These are phyloP conservation scores for Pangasius larnaudii DNA, from an alignment of 2,797 vertebrate genomes.

Conservation along the genomic window DNA sequence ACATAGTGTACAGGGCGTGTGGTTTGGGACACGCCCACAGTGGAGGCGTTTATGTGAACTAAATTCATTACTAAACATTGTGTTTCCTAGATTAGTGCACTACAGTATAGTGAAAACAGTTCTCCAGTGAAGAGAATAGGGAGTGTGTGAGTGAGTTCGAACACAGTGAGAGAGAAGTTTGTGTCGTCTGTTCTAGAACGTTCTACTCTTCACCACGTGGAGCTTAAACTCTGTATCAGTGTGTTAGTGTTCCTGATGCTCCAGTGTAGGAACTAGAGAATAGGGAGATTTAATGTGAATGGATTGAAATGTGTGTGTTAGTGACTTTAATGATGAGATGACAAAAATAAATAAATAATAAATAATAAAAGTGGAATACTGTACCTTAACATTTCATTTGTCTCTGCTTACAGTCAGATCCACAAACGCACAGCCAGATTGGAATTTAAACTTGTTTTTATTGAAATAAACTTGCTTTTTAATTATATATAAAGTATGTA, in stretches of 20 bases:
- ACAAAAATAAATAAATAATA: neutral
- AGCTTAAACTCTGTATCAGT: neutral
- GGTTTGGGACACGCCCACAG: neutral
- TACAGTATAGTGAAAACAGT: neutral
- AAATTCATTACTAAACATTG: neutral
- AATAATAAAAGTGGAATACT: slow-evolving; percentile 51
- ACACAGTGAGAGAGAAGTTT: neutral
- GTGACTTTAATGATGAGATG: neutral
- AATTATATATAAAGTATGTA: slow-evolving; percentile 59
- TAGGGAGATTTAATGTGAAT: neutral
- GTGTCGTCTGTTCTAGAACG: neutral
- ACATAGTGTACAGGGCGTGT: neutral
- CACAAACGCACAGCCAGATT: slow-evolving; percentile 73
- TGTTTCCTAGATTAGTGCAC: neutral
- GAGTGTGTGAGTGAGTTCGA: neutral
- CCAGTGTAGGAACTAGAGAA: neutral
- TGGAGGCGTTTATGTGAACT: neutral
- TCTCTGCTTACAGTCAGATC: slow-evolving; percentile 45
- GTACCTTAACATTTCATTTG: slow-evolving; percentile 61
- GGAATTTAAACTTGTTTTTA: slow-evolving; percentile 70
- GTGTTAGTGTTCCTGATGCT: neutral
- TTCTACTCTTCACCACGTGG: neutral
- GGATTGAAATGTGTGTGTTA: neutral
- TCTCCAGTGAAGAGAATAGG: neutral
- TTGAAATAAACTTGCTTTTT: slow-evolving; percentile 73